phyloP scores from a whole-genome alignment of 2,113 vertebrate genomes.

The Macrotus californicus region DNA sequence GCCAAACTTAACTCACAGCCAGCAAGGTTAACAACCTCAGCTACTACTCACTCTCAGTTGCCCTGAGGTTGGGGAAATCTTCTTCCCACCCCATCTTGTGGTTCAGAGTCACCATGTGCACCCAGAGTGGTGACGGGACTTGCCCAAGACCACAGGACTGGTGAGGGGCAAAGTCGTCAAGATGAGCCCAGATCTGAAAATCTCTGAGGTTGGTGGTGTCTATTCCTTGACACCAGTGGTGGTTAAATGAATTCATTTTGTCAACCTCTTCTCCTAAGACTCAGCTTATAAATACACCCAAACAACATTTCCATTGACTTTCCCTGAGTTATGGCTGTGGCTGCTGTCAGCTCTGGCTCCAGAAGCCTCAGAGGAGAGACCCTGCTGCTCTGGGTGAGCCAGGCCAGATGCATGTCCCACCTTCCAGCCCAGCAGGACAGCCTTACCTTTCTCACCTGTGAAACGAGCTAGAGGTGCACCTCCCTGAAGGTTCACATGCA shows the following conservation, averaged over 20 bases:
- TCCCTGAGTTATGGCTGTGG: neutral
- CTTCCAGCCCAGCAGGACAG: neutral
- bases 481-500: neutral
- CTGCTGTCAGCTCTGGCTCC: neutral
- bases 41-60: neutral
- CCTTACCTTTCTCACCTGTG: neutral
- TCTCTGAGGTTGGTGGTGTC: neutral
- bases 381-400: neutral
- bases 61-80: neutral
- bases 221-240: neutral
- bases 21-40: conserved; percentile 4
- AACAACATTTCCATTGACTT: conserved; percentile 37
- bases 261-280: neutral
- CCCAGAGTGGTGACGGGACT: neutral
- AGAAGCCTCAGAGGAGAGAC: neutral
- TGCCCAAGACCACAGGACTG: neutral
- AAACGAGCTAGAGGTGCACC: too few relatives aligned
- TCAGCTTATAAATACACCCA: neutral
- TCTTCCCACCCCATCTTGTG: neutral
- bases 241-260: neutral
- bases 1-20: neutral
- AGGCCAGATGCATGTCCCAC: neutral
- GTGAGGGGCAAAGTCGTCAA: neutral
- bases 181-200: neutral
- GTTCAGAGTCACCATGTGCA: neutral